phyloP scores from a whole-genome alignment of 2,888 invertebrate species.

The Vesta saturnalis region DNA sequence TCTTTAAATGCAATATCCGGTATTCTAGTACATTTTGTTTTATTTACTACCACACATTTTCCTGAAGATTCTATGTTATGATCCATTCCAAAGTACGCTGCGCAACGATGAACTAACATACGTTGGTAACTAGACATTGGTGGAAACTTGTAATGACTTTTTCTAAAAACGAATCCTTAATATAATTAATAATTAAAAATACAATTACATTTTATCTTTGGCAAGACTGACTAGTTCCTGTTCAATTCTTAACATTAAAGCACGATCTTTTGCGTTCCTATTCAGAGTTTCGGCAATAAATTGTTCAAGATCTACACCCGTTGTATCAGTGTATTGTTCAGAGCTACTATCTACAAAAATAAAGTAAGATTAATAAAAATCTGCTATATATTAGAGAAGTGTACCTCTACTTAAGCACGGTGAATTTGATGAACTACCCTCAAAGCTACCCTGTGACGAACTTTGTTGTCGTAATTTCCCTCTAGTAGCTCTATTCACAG shows the following conservation, averaged over 20 bases:
- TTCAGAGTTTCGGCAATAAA: constrained; percentile 93
- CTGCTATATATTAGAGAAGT: constrained; percentile 18
- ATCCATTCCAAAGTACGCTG: constrained; percentile 93
- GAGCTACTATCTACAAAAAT: constrained; percentile 75
- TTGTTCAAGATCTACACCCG: constrained; percentile 83
- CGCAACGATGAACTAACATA: constrained; percentile 94
- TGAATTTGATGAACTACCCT: constrained; percentile 65
- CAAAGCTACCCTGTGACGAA: constrained; percentile 63
- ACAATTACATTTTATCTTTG: constrained; percentile 79
- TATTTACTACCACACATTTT: constrained; percentile 85
- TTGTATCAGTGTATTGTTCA: constrained; percentile 78
- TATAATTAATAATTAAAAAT: background rate
- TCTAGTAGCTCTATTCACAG: constrained; percentile 52
- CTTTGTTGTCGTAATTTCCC: constrained; percentile 59
- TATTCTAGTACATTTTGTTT: constrained; percentile 74
- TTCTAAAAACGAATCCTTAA: too few species aligned
- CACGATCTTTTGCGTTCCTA: constrained; percentile 88
- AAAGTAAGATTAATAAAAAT: background rate
- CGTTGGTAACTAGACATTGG: constrained; percentile 96
- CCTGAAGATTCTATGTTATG: constrained; percentile 91
- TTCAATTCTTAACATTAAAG: constrained; percentile 87
- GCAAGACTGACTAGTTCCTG: constrained; percentile 85
- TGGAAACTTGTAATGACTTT: constrained; percentile 84
- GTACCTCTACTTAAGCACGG: constrained; percentile 69
- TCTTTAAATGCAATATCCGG: constrained; percentile 79